These are phyloP conservation scores for Diadumene lineata DNA, from an alignment of 92 coral and sea anemone species.

Conservation along the genomic window DNA sequence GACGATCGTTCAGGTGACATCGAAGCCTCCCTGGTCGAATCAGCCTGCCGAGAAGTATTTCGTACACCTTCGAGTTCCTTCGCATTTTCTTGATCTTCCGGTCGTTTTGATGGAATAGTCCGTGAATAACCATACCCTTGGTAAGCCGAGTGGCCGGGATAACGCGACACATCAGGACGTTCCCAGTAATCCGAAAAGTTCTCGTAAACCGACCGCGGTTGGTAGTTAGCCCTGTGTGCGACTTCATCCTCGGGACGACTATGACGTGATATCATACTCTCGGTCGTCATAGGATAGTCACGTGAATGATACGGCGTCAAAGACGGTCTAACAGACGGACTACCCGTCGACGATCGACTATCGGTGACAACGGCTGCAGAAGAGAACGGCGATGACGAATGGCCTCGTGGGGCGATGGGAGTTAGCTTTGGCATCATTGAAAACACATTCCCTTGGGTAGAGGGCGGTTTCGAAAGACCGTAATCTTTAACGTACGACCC, in stretches of 20 bases:
- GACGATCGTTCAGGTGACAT: slow-evolving; percentile 38
- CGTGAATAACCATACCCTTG: slow-evolving; percentile 31
- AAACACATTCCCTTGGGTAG: slow-evolving; percentile 11
- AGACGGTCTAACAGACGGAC: slow-evolving; percentile 20
- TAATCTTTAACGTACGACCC: slow-evolving; percentile 7
- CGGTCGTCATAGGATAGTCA: slow-evolving; percentile 1
- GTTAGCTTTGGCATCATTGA: slow-evolving; percentile 69
- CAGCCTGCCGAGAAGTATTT: slow-evolving; percentile 27
- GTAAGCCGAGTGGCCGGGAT: slow-evolving; percentile 36
- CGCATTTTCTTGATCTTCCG: slow-evolving; percentile 28
- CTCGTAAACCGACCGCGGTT: slow-evolving; percentile 23
- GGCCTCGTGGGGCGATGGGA: slow-evolving; percentile 66
- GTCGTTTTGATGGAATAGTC: slow-evolving; percentile 36
- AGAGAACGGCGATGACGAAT: slow-evolving; percentile 36
- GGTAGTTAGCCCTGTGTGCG: slow-evolving; percentile 8
- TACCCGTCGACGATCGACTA: slow-evolving; percentile 36
- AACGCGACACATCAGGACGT: slow-evolving; percentile 1
- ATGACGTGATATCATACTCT: slow-evolving; percentile 12
- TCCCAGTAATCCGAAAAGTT: slow-evolving; percentile 15
- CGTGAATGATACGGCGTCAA: slow-evolving; percentile 12
- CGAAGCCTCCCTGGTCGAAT: slow-evolving; percentile 33
- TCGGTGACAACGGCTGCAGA: slow-evolving; percentile 35
- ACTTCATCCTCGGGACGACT: slow-evolving; percentile 21
- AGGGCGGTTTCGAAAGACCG: too few relatives aligned
- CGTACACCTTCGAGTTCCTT: slow-evolving; percentile 47